phyloP scores from a whole-genome alignment of 2,113 vertebrate genomes.

The Pseudorasbora parva region DNA sequence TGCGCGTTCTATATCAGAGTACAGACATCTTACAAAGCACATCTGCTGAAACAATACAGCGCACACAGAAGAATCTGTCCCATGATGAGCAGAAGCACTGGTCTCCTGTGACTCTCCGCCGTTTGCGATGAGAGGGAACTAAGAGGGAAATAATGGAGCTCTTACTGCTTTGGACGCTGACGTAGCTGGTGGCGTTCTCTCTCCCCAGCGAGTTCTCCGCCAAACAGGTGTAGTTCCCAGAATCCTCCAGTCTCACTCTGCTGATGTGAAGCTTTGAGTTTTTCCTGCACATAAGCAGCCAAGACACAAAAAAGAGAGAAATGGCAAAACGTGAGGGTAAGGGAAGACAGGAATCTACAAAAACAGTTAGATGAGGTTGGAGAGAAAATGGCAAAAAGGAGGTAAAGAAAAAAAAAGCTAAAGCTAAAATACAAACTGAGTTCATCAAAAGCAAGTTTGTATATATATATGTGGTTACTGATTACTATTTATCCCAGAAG shows the following conservation, averaged over 20 bases:
- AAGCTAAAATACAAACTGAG: neutral
- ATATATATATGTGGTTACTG: neutral
- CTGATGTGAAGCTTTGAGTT: slow-evolving; percentile 97
- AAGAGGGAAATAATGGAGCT: slow-evolving; percentile 46
- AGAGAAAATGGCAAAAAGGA: neutral
- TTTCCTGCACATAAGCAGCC: slow-evolving; percentile 79
- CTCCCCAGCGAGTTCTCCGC: slow-evolving; percentile 92
- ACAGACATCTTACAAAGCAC: neutral
- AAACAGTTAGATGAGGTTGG: neutral
- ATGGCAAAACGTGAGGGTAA: neutral
- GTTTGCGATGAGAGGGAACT: neutral
- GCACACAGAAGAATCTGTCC: neutral
- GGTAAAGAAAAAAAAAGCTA: neutral
- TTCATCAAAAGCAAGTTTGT: neutral
- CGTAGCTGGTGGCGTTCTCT: slow-evolving; percentile 86
- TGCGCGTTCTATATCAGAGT: too few relatives aligned
- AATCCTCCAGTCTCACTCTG: slow-evolving; percentile 90
- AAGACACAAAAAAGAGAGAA: neutral
- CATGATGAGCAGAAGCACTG: neutral
- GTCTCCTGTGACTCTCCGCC: neutral
- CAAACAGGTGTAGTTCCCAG: slow-evolving; percentile 95
- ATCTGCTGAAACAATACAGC: neutral
- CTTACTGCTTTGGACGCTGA: slow-evolving; percentile 95
- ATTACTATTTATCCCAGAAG: neutral
- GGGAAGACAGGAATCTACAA: neutral